Percentiles rank a stretch among this genome's conserved stretches.
Evolutionary conservation across 1,140 invertebrate genomes (phyloP).

Genomic region (Andrena cerasifolii): DNA sequence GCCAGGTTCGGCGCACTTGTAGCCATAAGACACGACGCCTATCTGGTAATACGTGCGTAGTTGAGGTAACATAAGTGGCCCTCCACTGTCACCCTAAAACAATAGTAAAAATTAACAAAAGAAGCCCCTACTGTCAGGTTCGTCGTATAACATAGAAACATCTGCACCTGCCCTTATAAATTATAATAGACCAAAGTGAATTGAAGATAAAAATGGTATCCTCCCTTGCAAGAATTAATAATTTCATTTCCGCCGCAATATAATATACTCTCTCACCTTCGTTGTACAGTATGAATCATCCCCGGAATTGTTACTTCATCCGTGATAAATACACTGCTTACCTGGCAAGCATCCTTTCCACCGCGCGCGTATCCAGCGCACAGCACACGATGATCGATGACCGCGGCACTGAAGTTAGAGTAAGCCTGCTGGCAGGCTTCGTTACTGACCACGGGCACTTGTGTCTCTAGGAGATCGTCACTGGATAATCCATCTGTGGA

Average conservation of each 20-base stretch:
- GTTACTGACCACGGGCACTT: constrained; percentile 86
- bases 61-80: constrained; percentile 87
- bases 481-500: constrained; percentile 86
- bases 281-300: too few species aligned
- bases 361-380: constrained; percentile 89
- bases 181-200: too few species aligned
- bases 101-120: not conserved
- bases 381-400: constrained; percentile 75
- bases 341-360: constrained; percentile 92
- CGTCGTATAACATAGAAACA: too few species aligned
- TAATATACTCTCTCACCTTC: too few species aligned
- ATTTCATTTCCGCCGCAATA: too few species aligned
- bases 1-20: constrained; percentile 87
- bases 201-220: too few species aligned
- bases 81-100: constrained; percentile 89
- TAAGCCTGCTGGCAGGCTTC: constrained; percentile 85
- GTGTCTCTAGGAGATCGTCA: constrained; percentile 85
- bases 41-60: constrained; percentile 83
- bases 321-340: constrained; percentile 59
- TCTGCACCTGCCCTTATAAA: too few species aligned
- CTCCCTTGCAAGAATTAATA: too few species aligned
- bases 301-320: not conserved
- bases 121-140: not conserved
- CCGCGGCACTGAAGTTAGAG: constrained; percentile 78
- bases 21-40: constrained; percentile 90